Percentiles rank a stretch among this genome's conserved stretches.
These are phyloP conservation scores for Staurois parvus DNA, from an alignment of 2,797 vertebrate species.

Conservation along the genomic window DNA sequence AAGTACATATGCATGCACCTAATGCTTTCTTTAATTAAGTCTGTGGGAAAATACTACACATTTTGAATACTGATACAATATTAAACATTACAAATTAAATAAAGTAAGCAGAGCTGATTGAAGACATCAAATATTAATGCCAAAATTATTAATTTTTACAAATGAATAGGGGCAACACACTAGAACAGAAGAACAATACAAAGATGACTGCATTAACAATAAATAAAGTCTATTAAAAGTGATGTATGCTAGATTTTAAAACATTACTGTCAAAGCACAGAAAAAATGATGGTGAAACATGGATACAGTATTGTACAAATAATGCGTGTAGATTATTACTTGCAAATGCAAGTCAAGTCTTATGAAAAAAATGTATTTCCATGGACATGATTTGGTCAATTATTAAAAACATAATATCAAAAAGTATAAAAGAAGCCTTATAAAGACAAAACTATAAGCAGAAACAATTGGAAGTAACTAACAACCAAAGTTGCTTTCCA, in stretches of 20 bases:
- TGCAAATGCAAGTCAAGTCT: background rate
- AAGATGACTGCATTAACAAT: background rate
- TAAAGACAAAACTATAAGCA: too few species aligned
- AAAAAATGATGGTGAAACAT: background rate
- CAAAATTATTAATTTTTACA: constrained; percentile 33
- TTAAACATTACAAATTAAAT: constrained; percentile 48
- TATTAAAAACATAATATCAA: background rate
- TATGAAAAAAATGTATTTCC: background rate
- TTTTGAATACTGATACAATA: constrained; percentile 39
- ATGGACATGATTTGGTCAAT: background rate
- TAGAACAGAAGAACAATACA: constrained; percentile 10
- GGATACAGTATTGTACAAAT: background rate
- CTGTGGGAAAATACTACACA: constrained; percentile 24
- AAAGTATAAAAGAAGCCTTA: too few species aligned
- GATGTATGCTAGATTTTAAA: background rate
- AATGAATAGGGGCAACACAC: constrained; percentile 29
- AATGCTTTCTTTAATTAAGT: constrained; percentile 53
- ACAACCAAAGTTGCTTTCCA: too few species aligned
- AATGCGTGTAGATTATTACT: too few species aligned
- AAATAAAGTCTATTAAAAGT: background rate
- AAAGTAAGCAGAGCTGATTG: constrained; percentile 20
- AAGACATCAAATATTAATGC: constrained; percentile 43
- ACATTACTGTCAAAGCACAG: background rate
- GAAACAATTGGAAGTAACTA: too few species aligned
- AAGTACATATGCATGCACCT: constrained; percentile 46